Base-by-base conservation (phyloP, 1,140 invertebrate genomes). In the Ctenoplectra terminalis region DNA sequence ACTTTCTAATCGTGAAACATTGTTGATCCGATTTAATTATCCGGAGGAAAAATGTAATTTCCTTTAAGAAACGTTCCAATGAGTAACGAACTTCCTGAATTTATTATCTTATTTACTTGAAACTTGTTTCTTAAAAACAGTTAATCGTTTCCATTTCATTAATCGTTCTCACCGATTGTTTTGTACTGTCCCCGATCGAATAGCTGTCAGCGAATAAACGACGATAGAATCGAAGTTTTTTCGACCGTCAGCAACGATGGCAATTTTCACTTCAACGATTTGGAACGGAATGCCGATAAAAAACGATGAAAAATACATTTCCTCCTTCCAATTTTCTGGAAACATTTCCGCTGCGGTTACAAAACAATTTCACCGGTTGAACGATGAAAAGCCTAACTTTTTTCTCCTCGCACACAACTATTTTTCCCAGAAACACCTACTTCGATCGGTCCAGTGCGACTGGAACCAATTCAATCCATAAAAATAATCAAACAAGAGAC, bases 191-290 rank as follows among this genome's bases (percentile, higher is more conserved):
- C 60, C 4, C 60, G 23, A n/a, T 63, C 29, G 31, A n/a, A 63
- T 37, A 11, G 34, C 0, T 63, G 34, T 34, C 20, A n/a, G n/a
- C 5, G 13, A 64, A 64, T 40, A 63, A 31, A 48, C 56, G 23
- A 34, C 43, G 3, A 37, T 13, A 7, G 43, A 29, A 75, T 75
- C 58, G 20, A 43, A 20, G 43, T 5, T 20, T 63, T 74, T 50
- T 37, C 8, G 26, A 43, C 11, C 20, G 20, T 26, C 6, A 34
- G 13, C 6, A 31, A 7, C n/a, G 29, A 4, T 61, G 20, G 43
- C 56, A 63, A 63, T 74, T 74, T 74, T 50, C 58, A 20, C 72
- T 46, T n/a, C 15, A 1, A 7, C 56, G 29, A 74, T 74, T 74
- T 64, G 0, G 31, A 15, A 50, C 34, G 26, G n/a, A 50, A 64